phyloP scores from a whole-genome alignment of 2,797 vertebrate genomes.

The Danio choprae region DNA sequence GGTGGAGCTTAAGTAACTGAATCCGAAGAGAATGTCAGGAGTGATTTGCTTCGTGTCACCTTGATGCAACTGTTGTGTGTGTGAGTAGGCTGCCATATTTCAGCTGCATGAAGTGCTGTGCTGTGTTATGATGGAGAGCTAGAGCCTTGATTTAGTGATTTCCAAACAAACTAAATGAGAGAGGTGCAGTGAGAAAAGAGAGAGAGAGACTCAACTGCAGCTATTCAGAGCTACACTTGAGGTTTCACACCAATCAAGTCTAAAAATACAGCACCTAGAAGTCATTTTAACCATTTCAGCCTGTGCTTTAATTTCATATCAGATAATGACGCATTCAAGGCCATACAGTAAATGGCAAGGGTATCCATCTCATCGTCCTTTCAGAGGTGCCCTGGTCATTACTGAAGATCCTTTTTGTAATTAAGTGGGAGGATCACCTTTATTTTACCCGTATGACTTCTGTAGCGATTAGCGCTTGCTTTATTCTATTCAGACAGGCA shows the following conservation, averaged over 20 bases:
- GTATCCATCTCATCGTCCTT: conserved; percentile 16
- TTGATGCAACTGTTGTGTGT: conserved; percentile 17
- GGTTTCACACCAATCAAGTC: conserved; percentile 9
- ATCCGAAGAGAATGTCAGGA: conserved; percentile 4
- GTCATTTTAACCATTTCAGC: background rate
- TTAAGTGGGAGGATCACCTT: conserved; percentile 36
- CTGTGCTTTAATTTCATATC: background rate
- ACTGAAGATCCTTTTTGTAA: conserved; percentile 23
- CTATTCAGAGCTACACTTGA: conserved; percentile 14
- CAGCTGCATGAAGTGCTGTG: conserved; percentile 28
- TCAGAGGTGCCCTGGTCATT: conserved; percentile 29
- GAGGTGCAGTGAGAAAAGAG: background rate
- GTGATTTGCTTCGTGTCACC: conserved; percentile 27
- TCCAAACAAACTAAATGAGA: conserved; percentile 30
- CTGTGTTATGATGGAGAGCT: conserved; percentile 12
- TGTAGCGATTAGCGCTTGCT: conserved; percentile 25
- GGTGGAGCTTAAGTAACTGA: conserved; percentile 27
- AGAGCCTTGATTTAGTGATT: conserved; percentile 45
- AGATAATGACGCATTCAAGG: conserved; percentile 14
- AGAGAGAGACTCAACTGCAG: background rate
- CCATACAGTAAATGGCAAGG: background rate
- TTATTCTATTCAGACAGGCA: conserved; percentile 10
- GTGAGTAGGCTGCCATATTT: conserved; percentile 20
- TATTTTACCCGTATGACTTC: conserved; percentile 24
- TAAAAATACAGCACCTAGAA: conserved; percentile 15